Conservation (phyloP, 2,113 vertebrate species). For the Nannospalax galili region DNA sequence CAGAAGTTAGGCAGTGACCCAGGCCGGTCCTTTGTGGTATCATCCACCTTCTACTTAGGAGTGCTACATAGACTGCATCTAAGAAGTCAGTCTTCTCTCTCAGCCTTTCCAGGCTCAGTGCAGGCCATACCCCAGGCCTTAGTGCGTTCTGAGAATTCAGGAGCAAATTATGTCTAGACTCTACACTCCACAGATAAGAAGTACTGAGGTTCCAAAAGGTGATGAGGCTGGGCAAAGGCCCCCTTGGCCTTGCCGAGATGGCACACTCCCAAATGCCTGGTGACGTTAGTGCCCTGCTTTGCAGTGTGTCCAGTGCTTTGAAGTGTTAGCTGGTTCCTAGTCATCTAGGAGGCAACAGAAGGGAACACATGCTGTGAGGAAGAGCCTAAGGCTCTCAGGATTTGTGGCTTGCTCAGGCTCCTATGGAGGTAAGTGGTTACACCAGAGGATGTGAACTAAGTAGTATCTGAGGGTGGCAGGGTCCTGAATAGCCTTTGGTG, state of each 20-base stretch:
- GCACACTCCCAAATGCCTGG: not conserved
- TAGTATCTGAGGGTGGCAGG: not conserved
- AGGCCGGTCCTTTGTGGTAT: not conserved
- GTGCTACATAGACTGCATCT: not conserved
- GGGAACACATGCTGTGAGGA: not conserved
- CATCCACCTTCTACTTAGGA: not conserved
- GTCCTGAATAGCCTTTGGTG: not conserved
- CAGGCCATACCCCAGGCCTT: not conserved
- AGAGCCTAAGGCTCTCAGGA: not conserved
- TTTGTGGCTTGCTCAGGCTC: not conserved
- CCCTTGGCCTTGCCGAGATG: not conserved
- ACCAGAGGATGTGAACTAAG: not conserved
- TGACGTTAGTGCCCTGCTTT: not conserved
- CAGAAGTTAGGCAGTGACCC: not conserved
- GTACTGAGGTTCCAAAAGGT: not conserved
- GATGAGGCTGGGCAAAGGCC: not conserved
- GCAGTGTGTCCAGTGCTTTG: not conserved
- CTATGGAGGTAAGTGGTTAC: not conserved
- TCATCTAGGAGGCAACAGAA: not conserved
- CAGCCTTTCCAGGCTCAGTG: not conserved
- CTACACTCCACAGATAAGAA: not conserved
- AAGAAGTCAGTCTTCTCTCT: not conserved
- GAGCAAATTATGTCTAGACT: not conserved
- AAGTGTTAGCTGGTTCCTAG: not conserved
- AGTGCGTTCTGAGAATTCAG: not conserved